These are phyloP conservation scores for Ormyrus nitidulus DNA, from an alignment of 2,888 invertebrate genomes.

Conservation along the genomic window DNA sequence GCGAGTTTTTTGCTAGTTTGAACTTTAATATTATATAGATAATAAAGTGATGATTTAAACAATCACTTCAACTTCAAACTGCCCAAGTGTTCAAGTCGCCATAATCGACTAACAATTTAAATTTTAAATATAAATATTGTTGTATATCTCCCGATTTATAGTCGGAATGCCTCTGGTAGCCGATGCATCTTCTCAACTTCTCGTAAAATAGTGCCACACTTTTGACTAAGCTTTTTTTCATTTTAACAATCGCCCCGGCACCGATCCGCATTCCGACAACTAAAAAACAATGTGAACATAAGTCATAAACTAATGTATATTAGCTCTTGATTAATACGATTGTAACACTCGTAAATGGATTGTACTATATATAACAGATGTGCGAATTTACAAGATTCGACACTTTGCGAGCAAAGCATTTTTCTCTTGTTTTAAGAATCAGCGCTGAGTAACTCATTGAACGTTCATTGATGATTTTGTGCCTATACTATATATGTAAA, in stretches of 20 bases:
- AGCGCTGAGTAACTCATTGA: background rate
- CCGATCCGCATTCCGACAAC: slow-evolving; percentile 18
- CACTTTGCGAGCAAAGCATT: slow-evolving; percentile 38
- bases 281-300: background rate
- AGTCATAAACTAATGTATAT: slow-evolving; percentile 32
- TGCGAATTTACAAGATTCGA: slow-evolving; percentile 34
- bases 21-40: no score
- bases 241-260: slow-evolving; percentile 4
- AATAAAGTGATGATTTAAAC: slow-evolving; percentile 25
- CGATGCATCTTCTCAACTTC: background rate
- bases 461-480: slow-evolving; percentile 30
- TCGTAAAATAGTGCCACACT: background rate
- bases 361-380: slow-evolving; percentile 31
- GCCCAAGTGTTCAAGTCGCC: slow-evolving; percentile 54
- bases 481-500: slow-evolving; percentile 16
- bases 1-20: no score
- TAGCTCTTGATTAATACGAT: slow-evolving; percentile 31
- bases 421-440: slow-evolving; percentile 6
- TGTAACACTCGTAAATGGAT: slow-evolving; percentile 24
- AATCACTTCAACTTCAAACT: slow-evolving; percentile 47
- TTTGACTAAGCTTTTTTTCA: background rate
- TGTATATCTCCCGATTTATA: slow-evolving; percentile 28
- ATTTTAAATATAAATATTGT: slow-evolving; percentile 30
- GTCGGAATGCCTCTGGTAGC: slow-evolving; percentile 22
- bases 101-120: slow-evolving; percentile 40